Conservation (phyloP, 1,140 invertebrate species). For the Holcopasites calliopsidis region DNA sequence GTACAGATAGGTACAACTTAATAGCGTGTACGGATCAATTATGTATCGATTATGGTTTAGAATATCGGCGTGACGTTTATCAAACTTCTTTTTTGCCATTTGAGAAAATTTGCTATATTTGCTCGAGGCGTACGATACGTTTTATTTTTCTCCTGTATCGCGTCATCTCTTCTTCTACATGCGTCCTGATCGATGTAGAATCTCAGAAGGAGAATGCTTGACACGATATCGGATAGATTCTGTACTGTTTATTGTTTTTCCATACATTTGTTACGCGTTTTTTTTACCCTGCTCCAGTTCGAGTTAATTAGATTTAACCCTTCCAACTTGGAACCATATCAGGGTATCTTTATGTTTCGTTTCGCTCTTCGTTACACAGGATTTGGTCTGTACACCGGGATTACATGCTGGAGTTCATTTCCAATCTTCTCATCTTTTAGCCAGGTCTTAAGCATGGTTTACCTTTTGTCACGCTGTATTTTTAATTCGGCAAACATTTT, state of each 20-base stretch:
- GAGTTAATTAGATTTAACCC: conserved; percentile 76
- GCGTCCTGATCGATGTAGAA: conserved; percentile 34
- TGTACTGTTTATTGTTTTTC: conserved; percentile 38
- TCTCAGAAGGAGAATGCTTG: conserved; percentile 64
- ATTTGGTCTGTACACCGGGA: conserved; percentile 61
- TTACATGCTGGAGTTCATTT: conserved; percentile 51
- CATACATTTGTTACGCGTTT: conserved; percentile 23
- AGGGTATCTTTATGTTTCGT: conserved; percentile 55
- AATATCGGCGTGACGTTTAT: conserved; percentile 24
- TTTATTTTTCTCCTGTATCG: conserved; percentile 40
- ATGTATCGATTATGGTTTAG: conserved; percentile 23
- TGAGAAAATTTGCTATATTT: conserved; percentile 18
- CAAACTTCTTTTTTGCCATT: conserved; percentile 36
- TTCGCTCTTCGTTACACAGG: conserved; percentile 27
- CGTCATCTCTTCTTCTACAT: conserved; percentile 63
- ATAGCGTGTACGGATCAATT: conserved; percentile 60
- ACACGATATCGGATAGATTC: conserved; percentile 45
- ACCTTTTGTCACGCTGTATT: conserved; percentile 57
- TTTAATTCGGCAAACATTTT: conserved; percentile 70
- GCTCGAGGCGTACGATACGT: neutral
- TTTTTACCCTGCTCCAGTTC: conserved; percentile 71
- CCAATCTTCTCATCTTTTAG: conserved; percentile 62
- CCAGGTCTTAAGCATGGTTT: conserved; percentile 62
- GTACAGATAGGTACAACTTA: conserved; percentile 34
- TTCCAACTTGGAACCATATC: conserved; percentile 67